These are phyloP conservation scores for Drosophila lacteicornis DNA, from an alignment of 1,140 invertebrate genomes.

Conservation along the genomic window DNA sequence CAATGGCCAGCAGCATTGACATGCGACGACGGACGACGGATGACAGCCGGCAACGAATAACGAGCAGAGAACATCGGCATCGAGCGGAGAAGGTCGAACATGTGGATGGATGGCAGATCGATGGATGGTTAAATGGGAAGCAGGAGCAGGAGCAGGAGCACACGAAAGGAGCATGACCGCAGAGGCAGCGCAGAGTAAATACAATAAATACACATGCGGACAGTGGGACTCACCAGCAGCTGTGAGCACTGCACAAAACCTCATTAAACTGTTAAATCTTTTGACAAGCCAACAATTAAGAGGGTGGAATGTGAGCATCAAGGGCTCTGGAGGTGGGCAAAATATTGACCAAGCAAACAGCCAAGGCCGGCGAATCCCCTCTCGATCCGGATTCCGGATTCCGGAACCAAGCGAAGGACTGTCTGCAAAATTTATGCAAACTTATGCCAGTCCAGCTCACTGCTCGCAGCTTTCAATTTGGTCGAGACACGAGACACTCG, in stretches of 20 bases:
- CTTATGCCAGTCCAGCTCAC: slow-evolving; percentile 49
- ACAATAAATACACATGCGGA: slow-evolving; percentile 77
- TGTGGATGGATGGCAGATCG: slow-evolving; percentile 24
- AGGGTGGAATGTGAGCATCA: slow-evolving; percentile 58
- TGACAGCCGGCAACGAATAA: slow-evolving; percentile 24
- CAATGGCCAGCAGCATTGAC: slow-evolving; percentile 81
- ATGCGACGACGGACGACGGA: slow-evolving; percentile 58
- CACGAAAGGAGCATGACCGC: slow-evolving; percentile 40
- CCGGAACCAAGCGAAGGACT: slow-evolving; percentile 65
- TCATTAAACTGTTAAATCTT: slow-evolving; percentile 83
- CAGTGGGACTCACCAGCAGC: slow-evolving; percentile 44
- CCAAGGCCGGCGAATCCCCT: slow-evolving; percentile 24
- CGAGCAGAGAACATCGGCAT: slow-evolving; percentile 5
- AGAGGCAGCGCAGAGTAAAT: slow-evolving; percentile 68
- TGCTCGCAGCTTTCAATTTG: slow-evolving; percentile 61
- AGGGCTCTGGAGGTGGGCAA: slow-evolving; percentile 11
- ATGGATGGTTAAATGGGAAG: slow-evolving; percentile 6
- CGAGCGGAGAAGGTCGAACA: slow-evolving; percentile 22
- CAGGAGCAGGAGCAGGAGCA: neutral
- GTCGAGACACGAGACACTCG: slow-evolving; percentile 64
- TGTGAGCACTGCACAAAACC: slow-evolving; percentile 69
- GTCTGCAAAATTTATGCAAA: slow-evolving; percentile 77
- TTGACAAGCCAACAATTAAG: slow-evolving; percentile 58
- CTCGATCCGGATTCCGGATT: slow-evolving; percentile 15
- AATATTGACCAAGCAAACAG: slow-evolving; percentile 79